Base-by-base conservation (phyloP, 2,113 vertebrate species). In the Tyto alba region DNA sequence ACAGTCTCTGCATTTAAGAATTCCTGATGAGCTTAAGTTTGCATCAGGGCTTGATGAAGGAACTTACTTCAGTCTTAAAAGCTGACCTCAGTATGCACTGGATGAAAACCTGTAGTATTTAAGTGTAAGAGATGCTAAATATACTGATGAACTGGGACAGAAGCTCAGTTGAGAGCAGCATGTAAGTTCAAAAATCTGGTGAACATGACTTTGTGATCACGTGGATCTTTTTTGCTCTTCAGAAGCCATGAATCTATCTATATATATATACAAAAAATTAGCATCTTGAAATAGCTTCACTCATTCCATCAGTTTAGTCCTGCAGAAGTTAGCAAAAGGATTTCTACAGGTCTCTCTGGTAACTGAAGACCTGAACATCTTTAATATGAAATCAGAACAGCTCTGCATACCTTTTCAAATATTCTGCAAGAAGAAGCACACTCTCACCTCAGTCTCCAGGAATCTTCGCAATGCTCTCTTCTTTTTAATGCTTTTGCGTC, bases 401-500 rank as follows among this genome's bases (percentile, higher is more conserved):
- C 21, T 56, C n/a, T 41, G 45, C 7, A 2, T 0, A 5, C 10
- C 14, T 59, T 76, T 67, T 59, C 55, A 60, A 41, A 13, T 4
- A 50, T 40, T 36, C 43, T 47, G 34, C 11, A 47, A 41, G 57
- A 17, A 67, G 48, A 13, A 89, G 66, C 50, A 60, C 4, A 2
- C 16, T 12, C 97, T 98, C 88, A 99, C 99, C 99, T 99, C 99
- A 6, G 99, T 99, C 97, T 99, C 99, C 83, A 99, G 93, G 96
- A 99, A 99, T 53, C 99, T 98, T 11, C 99, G 95, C 88, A 99
- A 85, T 0, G 99, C 99, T 92, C 99, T 98, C 97, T 99, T 99
- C 98, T 99, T 99, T 96, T 99, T 99, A 97, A 99, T 99, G 97
- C 99, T 99, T 40, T 99, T 99, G 52, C 99, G 98, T 29, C 99